These are phyloP conservation scores for Tipula unca DNA, from an alignment of 2,888 invertebrate genomes.

Conservation along the genomic window DNA sequence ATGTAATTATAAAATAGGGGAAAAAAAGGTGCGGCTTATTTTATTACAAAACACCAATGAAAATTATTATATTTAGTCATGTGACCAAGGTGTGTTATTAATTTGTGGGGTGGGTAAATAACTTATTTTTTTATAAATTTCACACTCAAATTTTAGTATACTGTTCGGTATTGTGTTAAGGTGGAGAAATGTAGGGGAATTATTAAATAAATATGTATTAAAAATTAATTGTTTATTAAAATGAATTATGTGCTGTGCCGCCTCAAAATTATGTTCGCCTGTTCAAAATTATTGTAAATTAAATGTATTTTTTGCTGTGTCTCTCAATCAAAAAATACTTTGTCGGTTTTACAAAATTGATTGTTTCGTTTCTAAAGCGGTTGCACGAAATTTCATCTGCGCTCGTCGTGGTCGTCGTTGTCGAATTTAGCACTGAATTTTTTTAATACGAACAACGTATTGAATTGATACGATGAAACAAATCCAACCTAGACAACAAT, in stretches of 20 bases:
- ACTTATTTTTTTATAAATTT: background rate
- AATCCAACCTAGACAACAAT: constrained; percentile 9
- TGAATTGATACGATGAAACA: background rate
- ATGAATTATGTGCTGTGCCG: background rate
- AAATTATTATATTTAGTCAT: background rate
- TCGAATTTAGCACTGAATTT: background rate
- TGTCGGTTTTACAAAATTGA: background rate
- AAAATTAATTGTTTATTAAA: constrained; percentile 8
- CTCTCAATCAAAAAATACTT: background rate
- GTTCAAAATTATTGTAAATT: background rate
- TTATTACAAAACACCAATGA: background rate
- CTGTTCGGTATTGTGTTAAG: background rate
- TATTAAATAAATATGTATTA: background rate
- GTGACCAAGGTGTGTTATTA: background rate
- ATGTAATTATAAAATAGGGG: background rate
- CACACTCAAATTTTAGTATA: background rate
- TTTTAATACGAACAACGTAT: background rate
- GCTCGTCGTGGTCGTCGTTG: too few relatives aligned
- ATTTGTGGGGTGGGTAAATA: background rate
- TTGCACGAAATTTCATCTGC: too few relatives aligned
- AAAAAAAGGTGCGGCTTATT: too few relatives aligned
- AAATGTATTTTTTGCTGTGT: constrained; percentile 8
- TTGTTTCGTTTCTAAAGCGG: background rate
- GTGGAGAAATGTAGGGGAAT: background rate
- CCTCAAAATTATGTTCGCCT: background rate